Base-by-base conservation (phyloP, 2,113 vertebrate species). In the Petromus typicus region DNA sequence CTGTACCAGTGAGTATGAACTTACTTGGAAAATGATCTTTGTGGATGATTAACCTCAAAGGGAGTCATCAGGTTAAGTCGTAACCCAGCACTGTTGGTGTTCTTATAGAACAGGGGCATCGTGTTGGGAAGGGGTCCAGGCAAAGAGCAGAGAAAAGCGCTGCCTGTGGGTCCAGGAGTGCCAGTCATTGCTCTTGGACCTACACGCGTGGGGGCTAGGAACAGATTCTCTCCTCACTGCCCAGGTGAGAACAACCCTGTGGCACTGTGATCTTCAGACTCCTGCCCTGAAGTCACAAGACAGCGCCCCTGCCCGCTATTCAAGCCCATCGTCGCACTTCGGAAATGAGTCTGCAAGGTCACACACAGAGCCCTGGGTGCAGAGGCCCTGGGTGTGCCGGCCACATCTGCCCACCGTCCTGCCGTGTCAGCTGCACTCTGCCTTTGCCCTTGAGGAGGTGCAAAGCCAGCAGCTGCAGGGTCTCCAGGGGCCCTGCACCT, bases 351-450 rank as follows among this genome's bases (percentile, higher is more conserved):
- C 20, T 1, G 11, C 1, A 8, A 80, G n/a, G 45, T 71, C 64
- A 37, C 45, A 3, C 0, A n/a, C n/a, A n/a, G n/a, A 14, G 64
- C 37, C 34, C 7, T 73, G 9, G 9, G 2, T 8, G 37, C 2
- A 22, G 7, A 43, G 48, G 22, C 27, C 10, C 20, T 12, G 4
- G 14, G 34, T 13, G 0, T 16, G 12, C 66, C 16, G 25, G 69
- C 5, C 1, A 1, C 0, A 13, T 5, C 22, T 4, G 23, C 48
- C 10, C 0, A 22, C 3, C 25, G 56, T 32, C 51, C 67, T 12
- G 0, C 13, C 16, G 75, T 0, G 2, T 12, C 4, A 10, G 22
- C 59, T 51, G 14, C 4, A 8, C 8, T n/a, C n/a, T 25, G 40
- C 17, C 34, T 43, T 81, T 61, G 85, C 37, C 32, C n/a, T 51